These are phyloP conservation scores for Epistrophe eligans DNA, from an alignment of 2,888 invertebrate species.

Conservation along the genomic window DNA sequence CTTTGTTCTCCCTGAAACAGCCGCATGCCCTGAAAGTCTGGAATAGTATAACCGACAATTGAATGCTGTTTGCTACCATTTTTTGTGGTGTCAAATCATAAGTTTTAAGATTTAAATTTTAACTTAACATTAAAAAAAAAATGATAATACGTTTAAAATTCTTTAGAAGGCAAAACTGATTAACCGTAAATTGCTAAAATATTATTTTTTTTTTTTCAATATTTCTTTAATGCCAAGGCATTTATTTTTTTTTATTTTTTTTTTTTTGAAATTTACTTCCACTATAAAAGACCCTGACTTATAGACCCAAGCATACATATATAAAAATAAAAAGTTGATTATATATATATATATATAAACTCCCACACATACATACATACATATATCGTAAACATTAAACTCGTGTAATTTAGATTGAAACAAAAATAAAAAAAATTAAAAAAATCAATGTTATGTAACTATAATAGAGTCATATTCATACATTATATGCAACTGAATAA, in stretches of 20 bases:
- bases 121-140: conserved; percentile 7
- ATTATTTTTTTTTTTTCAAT: conserved; percentile 4
- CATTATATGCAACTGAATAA: conserved; percentile 71
- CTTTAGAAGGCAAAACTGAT: conserved; percentile 54
- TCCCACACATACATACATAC: conserved; percentile 57
- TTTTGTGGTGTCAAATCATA: conserved; percentile 64
- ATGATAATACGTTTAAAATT: conserved; percentile 36
- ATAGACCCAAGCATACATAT: conserved; percentile 50
- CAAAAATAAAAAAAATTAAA: conserved; percentile 39
- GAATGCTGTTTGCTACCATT: conserved; percentile 52
- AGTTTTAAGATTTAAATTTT: conserved; percentile 37
- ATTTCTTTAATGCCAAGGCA: background rate
- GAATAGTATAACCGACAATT: conserved; percentile 52
- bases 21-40: conserved; percentile 53
- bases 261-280: conserved; percentile 6
- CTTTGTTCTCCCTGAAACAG: conserved; percentile 53
- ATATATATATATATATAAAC: conserved; percentile 44
- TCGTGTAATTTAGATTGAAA: conserved; percentile 68
- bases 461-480: conserved; percentile 72
- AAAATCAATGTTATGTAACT: conserved; percentile 71
- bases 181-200: conserved; percentile 46
- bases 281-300: conserved; percentile 53
- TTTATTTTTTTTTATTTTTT: conserved; percentile 10
- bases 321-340: conserved; percentile 46
- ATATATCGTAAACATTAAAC: conserved; percentile 73